Percentiles rank a stretch among this genome's conserved stretches.
Conservation (phyloP, 2,888 invertebrate species). For the Suillia variegata region DNA sequence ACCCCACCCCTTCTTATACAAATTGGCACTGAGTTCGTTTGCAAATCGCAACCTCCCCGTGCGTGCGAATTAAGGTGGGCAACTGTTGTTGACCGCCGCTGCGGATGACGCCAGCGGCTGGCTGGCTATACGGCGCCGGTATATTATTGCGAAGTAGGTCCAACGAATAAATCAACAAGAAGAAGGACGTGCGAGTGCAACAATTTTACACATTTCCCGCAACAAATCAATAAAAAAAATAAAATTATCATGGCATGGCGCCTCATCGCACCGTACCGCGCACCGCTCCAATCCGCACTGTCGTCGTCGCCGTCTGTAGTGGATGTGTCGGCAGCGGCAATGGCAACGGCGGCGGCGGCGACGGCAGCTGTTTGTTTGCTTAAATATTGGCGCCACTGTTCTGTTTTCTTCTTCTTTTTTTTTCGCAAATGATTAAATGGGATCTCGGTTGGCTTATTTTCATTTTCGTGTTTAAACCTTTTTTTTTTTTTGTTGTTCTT, state of each 20-base stretch:
- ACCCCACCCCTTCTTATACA: no score
- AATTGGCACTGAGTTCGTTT: not conserved
- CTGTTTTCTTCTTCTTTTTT: no score
- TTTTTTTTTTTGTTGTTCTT: no score
- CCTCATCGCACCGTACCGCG: not conserved
- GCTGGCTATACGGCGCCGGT: no score
- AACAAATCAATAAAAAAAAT: conserved; percentile 22
- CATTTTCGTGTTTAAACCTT: conserved; percentile 6
- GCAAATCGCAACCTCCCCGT: no score
- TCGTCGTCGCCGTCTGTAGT: not conserved
- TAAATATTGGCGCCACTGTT: conserved; percentile 63
- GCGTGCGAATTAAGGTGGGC: no score
- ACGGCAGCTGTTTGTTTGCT: conserved; percentile 58
- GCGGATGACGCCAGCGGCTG: not conserved
- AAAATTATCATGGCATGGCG: no score
- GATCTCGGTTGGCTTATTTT: conserved; percentile 38
- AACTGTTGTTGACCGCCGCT: not conserved
- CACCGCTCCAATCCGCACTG: not conserved
- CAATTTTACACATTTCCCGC: conserved; percentile 11
- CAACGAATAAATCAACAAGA: not conserved
- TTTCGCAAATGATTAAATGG: conserved; percentile 58
- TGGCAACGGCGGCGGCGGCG: conserved; percentile 40
- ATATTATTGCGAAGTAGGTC: not conserved
- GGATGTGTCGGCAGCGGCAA: conserved; percentile 7
- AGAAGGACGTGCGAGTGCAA: not conserved